Evolutionary conservation across 2,113 vertebrate genomes (phyloP).

Genomic region (Heliornis fulica): DNA sequence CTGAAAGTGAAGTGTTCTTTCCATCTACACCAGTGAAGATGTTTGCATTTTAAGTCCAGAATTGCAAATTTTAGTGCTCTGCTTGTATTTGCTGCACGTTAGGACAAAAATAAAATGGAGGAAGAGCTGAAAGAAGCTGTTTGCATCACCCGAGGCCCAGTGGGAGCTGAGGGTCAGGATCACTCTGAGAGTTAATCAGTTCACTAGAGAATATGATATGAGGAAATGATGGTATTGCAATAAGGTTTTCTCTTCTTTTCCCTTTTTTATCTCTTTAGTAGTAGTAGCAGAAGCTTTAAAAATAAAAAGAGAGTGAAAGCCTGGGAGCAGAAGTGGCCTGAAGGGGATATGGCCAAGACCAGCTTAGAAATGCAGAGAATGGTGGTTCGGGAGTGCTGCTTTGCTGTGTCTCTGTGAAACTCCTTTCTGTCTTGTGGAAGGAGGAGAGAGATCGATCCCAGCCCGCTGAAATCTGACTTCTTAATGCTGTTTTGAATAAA

Average conservation of each 20-base stretch:
- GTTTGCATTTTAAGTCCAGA: background rate
- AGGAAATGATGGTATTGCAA: background rate
- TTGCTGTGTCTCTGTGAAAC: background rate
- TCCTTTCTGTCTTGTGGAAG: background rate
- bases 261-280: background rate
- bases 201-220: background rate
- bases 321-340: background rate
- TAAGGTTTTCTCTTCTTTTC: background rate
- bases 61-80: background rate
- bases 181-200: background rate
- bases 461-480: background rate
- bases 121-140: background rate
- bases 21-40: background rate
- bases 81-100: background rate
- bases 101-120: conserved; percentile 37
- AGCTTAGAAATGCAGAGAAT: background rate
- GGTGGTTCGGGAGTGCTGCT: background rate
- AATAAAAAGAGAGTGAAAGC: background rate
- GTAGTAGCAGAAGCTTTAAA: conserved; percentile 18
- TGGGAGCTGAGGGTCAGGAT: conserved; percentile 17
- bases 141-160: conserved; percentile 17
- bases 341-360: background rate
- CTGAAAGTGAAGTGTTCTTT: conserved; percentile 10
- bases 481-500: background rate
- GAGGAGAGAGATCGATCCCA: background rate